Conservation (phyloP, 2,113 vertebrate species). For the Daphoenositta chrysoptera region DNA sequence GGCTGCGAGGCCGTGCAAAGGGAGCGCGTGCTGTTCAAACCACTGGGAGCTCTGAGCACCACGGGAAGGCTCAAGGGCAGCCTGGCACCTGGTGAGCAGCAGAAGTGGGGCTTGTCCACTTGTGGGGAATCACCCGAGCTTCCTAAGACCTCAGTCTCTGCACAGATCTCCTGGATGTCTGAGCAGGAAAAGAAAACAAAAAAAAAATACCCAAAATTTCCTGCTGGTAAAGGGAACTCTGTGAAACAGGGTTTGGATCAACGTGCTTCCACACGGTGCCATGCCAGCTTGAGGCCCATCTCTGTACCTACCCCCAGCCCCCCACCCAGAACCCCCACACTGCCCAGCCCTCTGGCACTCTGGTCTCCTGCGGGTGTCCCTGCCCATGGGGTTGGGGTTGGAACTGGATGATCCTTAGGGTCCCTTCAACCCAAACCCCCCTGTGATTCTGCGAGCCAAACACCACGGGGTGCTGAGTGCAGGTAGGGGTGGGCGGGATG, state of each 20-base stretch:
- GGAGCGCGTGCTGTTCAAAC: fast-evolving
- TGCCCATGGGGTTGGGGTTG: fast-evolving
- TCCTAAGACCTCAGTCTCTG: not conserved
- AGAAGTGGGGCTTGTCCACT: not conserved
- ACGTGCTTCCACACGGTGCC: not conserved
- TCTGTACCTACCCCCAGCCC: fast-evolving
- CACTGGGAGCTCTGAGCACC: not conserved
- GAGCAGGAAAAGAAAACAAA: not conserved
- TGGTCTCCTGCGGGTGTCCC: fast-evolving
- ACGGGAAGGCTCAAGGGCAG: not conserved
- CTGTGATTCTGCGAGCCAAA: fast-evolving
- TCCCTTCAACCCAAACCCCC: fast-evolving
- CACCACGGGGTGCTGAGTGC: not conserved
- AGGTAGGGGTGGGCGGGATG: not conserved
- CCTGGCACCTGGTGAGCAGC: too few species aligned
- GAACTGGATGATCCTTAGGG: fast-evolving
- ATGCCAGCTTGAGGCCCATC: fast-evolving
- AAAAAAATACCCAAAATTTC: not conserved
- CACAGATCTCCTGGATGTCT: fast-evolving
- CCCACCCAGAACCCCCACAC: fast-evolving
- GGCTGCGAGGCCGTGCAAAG: fast-evolving
- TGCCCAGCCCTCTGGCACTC: not conserved
- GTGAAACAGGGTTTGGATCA: not conserved
- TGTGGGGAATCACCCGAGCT: not conserved
- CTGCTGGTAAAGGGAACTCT: not conserved